Evolutionary conservation across 2,797 vertebrate species (phyloP).

Genomic region (Dermochelys coriacea): DNA sequence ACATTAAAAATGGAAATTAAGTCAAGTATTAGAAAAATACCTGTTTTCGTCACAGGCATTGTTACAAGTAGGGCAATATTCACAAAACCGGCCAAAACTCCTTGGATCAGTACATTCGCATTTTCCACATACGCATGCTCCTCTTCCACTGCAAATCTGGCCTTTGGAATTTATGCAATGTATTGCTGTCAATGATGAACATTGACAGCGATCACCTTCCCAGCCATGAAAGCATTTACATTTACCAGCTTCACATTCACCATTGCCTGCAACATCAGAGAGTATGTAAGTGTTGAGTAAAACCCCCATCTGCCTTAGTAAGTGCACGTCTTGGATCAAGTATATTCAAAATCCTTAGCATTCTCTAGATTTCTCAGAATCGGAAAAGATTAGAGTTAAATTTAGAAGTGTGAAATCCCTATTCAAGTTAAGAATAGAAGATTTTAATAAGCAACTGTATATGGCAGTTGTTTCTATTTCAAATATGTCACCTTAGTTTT

Average conservation of each 20-base stretch:
- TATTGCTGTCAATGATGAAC: conserved; percentile 82
- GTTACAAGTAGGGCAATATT: conserved; percentile 90
- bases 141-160: conserved; percentile 89
- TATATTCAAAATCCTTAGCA: not conserved
- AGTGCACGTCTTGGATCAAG: not conserved
- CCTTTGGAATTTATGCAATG: conserved; percentile 87
- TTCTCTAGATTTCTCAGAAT: not conserved
- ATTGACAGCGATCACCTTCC: conserved; percentile 92
- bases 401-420: not conserved
- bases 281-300: conserved; percentile 7
- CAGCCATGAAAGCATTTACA: conserved; percentile 90
- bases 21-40: conserved; percentile 78
- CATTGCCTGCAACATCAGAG: conserved; percentile 85
- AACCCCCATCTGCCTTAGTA: not conserved
- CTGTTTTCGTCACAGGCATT: conserved; percentile 89
- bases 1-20: not conserved
- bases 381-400: not conserved
- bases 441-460: not conserved
- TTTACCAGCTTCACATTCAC: conserved; percentile 89
- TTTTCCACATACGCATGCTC: conserved; percentile 90
- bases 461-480: not conserved
- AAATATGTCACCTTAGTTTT: not conserved
- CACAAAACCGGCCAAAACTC: conserved; percentile 89
- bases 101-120: conserved; percentile 89
- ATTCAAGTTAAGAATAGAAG: not conserved